phyloP scores from a whole-genome alignment of 2,888 invertebrate genomes.

The Spodoptera littoralis region DNA sequence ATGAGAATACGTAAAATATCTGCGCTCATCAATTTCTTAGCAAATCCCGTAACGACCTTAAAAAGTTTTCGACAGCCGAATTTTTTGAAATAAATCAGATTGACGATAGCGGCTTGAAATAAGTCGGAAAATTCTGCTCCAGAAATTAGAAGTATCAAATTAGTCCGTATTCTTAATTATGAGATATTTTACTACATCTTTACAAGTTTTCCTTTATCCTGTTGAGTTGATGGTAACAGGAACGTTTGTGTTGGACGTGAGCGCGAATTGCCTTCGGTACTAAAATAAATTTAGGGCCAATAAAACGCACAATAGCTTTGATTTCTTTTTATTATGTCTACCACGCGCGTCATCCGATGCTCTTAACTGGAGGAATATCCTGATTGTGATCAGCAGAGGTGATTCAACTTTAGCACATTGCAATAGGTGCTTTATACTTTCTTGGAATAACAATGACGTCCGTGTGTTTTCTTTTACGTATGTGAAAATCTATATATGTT shows the following conservation, averaged over 20 bases:
- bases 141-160: conserved; percentile 44
- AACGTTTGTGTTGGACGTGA: conserved; percentile 42
- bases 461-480: too few relatives aligned
- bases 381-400: conserved; percentile 24
- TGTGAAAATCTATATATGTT: too few relatives aligned
- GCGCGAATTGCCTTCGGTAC: conserved; percentile 56
- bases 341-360: conserved; percentile 66
- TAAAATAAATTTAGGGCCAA: conserved; percentile 78
- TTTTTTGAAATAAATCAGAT: conserved; percentile 44
- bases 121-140: conserved; percentile 39
- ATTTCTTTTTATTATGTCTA: conserved; percentile 77
- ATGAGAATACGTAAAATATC: conserved; percentile 17
- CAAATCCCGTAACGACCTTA: conserved; percentile 20
- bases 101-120: conserved; percentile 26
- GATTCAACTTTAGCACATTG: neutral
- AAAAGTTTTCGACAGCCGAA: conserved; percentile 23
- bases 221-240: conserved; percentile 28
- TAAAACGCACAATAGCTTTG: conserved; percentile 78
- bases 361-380: conserved; percentile 39
- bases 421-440: too few relatives aligned
- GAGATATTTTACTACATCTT: conserved; percentile 21
- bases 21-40: conserved; percentile 8
- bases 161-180: conserved; percentile 25
- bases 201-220: conserved; percentile 39
- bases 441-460: too few relatives aligned